These are phyloP conservation scores for Eupelmus urozonus DNA, from an alignment of 2,888 invertebrate genomes.

Conservation along the genomic window DNA sequence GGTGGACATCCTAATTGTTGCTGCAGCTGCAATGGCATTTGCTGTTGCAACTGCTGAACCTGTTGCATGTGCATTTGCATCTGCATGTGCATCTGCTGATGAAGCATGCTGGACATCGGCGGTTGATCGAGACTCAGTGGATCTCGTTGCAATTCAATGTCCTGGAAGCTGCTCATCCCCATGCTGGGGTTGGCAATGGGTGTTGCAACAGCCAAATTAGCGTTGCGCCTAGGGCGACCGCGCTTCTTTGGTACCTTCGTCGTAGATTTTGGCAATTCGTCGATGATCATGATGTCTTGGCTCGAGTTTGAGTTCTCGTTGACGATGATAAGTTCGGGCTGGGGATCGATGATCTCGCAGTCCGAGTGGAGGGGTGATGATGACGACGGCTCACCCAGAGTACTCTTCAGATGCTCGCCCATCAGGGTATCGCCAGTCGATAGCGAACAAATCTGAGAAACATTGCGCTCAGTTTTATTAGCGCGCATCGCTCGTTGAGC, in stretches of 20 bases:
- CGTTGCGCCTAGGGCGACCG: constrained; percentile 73
- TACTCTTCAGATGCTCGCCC: constrained; percentile 70
- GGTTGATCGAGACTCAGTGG: constrained; percentile 71
- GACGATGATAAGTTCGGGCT: constrained; percentile 74
- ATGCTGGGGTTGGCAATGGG: constrained; percentile 54
- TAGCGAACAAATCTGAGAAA: constrained; percentile 46
- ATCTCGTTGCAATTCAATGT: constrained; percentile 65
- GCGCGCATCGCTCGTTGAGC: no score
- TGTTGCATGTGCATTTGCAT: constrained; percentile 58
- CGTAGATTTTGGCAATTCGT: constrained; percentile 71
- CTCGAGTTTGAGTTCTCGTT: constrained; percentile 76
- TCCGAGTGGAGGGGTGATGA: constrained; percentile 69
- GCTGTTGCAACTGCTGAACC: constrained; percentile 23
- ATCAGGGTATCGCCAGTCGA: constrained; percentile 52
- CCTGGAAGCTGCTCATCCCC: constrained; percentile 17
- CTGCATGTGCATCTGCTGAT: constrained; percentile 55
- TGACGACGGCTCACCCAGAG: constrained; percentile 61
- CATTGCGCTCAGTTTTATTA: no score
- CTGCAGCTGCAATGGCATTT: constrained; percentile 56
- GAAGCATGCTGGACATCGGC: constrained; percentile 43
- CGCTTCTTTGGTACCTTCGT: constrained; percentile 72
- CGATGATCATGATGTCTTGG: constrained; percentile 76
- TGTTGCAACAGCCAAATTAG: constrained; percentile 21
- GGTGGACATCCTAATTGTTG: constrained; percentile 49
- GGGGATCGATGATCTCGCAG: constrained; percentile 74